Conservation (phyloP, 2,888 invertebrate species). For the Tridacna gigas region DNA sequence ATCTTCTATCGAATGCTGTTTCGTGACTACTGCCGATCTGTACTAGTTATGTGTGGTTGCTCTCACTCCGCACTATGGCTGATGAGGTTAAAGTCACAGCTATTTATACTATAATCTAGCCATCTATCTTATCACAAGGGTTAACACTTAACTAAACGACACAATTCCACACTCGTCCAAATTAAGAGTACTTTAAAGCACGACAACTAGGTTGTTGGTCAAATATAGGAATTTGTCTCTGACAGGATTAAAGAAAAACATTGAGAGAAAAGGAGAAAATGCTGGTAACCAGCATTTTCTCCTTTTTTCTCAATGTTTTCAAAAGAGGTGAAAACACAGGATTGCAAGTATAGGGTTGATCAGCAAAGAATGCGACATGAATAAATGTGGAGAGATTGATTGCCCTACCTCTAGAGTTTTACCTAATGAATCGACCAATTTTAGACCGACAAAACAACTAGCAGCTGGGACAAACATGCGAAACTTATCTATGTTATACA, state of each 20-base stretch:
- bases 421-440: too few relatives aligned
- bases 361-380: too few relatives aligned
- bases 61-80: constrained; percentile 7
- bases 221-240: background rate
- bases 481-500: too few relatives aligned
- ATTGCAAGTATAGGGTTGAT: too few relatives aligned
- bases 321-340: background rate
- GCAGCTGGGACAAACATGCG: too few relatives aligned
- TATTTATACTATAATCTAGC: constrained; percentile 5
- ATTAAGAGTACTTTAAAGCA: background rate
- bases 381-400: too few relatives aligned
- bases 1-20: background rate
- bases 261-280: background rate
- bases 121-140: background rate
- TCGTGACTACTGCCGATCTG: background rate
- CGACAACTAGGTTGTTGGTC: background rate
- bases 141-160: background rate
- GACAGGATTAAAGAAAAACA: background rate
- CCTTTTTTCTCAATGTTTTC: background rate
- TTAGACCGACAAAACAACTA: too few relatives aligned
- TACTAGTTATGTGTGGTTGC: too few relatives aligned
- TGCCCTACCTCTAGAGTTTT: too few relatives aligned
- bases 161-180: background rate
- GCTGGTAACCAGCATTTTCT: background rate
- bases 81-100: constrained; percentile 1